These are phyloP conservation scores for Hydrolagus colliei DNA, from an alignment of 2,797 vertebrate species.

Conservation along the genomic window DNA sequence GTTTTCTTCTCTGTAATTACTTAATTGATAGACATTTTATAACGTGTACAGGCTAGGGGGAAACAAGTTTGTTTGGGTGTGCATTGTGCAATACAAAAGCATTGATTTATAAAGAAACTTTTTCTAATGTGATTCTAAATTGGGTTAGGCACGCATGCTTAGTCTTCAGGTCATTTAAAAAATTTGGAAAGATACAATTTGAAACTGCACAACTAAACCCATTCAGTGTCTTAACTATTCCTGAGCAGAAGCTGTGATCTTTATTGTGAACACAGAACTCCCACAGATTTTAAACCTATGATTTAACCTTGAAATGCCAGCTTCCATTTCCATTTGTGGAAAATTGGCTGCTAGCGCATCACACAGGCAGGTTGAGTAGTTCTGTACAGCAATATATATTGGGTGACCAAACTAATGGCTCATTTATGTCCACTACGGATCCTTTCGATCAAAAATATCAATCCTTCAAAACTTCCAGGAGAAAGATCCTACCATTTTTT, in stretches of 20 bases:
- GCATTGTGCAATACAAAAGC: not conserved
- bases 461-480: constrained; percentile 51
- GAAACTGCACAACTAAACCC: not conserved
- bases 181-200: not conserved
- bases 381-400: constrained; percentile 34
- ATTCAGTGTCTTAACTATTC: not conserved
- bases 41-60: not conserved
- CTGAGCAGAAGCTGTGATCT: not conserved
- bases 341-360: not conserved
- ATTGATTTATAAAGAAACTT: too few relatives aligned
- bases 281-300: not conserved
- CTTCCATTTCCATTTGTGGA: not conserved
- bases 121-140: not conserved
- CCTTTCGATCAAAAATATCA: constrained; percentile 38
- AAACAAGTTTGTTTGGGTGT: not conserved
- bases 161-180: not conserved
- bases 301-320: not conserved
- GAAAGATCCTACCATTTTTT: constrained; percentile 49
- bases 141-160: not conserved
- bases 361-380: not conserved
- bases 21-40: not conserved
- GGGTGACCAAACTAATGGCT: constrained; percentile 47
- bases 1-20: not conserved
- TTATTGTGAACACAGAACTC: not conserved
- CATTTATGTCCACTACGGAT: constrained; percentile 47